A percentile compares a stretch with the other conserved stretches of the same genome.
These are phyloP conservation scores for Pelobates cultripes DNA, from an alignment of 2,797 vertebrate genomes.

Conservation along the genomic window DNA sequence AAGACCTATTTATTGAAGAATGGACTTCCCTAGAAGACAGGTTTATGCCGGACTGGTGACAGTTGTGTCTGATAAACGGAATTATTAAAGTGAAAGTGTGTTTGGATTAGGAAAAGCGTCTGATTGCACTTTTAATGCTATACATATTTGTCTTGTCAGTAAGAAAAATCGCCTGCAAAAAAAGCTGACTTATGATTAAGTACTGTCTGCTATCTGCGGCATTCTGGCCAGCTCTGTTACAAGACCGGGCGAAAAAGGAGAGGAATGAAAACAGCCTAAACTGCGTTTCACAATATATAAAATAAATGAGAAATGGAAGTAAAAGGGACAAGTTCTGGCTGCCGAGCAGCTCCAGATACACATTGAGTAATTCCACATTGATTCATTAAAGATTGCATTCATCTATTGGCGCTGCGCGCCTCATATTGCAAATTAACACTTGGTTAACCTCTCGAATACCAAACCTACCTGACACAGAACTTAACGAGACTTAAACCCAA, in stretches of 20 bases:
- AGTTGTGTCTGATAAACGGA: constrained; percentile 71
- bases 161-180: constrained; percentile 63
- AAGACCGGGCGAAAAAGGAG: constrained; percentile 39
- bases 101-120: constrained; percentile 54
- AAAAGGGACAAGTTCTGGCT: constrained; percentile 13
- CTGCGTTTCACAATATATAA: constrained; percentile 30
- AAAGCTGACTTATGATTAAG: constrained; percentile 56
- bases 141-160: constrained; percentile 61
- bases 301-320: constrained; percentile 50
- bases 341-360: constrained; percentile 9
- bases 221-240: constrained; percentile 42
- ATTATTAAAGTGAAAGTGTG: constrained; percentile 67
- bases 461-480: not conserved
- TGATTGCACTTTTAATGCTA: constrained; percentile 60
- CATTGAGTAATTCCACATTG: constrained; percentile 17
- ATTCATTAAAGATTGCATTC: constrained; percentile 35
- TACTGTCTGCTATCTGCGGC: constrained; percentile 28
- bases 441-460: not conserved
- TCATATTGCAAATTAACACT: not conserved
- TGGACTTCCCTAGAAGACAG: constrained; percentile 69
- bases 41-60: constrained; percentile 70
- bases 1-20: constrained; percentile 68
- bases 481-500: too few relatives aligned
- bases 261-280: constrained; percentile 31
- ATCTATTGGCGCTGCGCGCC: not conserved